Evolutionary conservation across 37 sponge, comb jelly and placozoan species (phyloP).

Genomic region (Tethya wilhelma): DNA sequence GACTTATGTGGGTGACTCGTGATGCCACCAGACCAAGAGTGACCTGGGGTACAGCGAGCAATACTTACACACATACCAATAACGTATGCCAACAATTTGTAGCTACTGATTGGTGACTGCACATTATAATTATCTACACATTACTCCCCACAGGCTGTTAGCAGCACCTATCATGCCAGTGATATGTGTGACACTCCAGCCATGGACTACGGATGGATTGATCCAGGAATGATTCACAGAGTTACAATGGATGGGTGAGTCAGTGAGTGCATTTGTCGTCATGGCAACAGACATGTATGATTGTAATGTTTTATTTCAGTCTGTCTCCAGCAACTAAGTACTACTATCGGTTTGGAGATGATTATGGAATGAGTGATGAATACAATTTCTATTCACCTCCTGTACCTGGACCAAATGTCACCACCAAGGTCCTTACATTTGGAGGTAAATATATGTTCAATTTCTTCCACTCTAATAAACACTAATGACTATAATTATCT

Average conservation of each 20-base stretch:
- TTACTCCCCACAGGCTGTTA: constrained; percentile 22
- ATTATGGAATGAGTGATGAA: constrained; percentile 56
- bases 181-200: constrained; percentile 87
- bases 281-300: constrained; percentile 71
- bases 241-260: constrained; percentile 40
- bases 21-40: constrained; percentile 48
- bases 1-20: constrained; percentile 66
- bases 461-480: neutral
- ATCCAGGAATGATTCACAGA: constrained; percentile 65
- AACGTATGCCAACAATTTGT: too few species aligned
- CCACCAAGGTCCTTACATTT: neutral
- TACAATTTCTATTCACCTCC: constrained; percentile 33
- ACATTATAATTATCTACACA: too few species aligned
- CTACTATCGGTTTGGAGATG: constrained; percentile 54
- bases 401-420: neutral
- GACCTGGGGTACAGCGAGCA: constrained; percentile 47
- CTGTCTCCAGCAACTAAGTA: constrained; percentile 53
- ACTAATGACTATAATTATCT: neutral
- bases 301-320: constrained; percentile 5
- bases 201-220: constrained; percentile 64
- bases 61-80: too few species aligned
- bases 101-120: too few species aligned
- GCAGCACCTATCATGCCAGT: constrained; percentile 56
- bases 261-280: constrained; percentile 27
- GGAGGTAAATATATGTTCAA: neutral